A percentile compares a stretch with the other conserved stretches of the same genome.
Evolutionary conservation across 2,113 vertebrate genomes (phyloP).

Genomic region (Maccullochella peelii): DNA sequence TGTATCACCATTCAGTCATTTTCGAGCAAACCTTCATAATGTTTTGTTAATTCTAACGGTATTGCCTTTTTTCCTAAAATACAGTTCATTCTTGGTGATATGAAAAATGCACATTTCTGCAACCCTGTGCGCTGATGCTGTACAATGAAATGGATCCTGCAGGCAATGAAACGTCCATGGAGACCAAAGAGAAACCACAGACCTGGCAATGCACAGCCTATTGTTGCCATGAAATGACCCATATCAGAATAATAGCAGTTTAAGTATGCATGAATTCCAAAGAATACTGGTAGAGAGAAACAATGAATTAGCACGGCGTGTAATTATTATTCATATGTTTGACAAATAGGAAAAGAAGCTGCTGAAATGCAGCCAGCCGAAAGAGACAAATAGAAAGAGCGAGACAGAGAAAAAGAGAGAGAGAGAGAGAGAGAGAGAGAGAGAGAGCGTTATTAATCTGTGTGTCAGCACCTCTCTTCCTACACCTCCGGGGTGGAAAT

Average conservation of each 20-base stretch:
- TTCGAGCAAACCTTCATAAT: background rate
- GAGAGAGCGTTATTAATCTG: conserved; percentile 65
- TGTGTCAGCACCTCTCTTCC: conserved; percentile 62
- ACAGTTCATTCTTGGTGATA: background rate
- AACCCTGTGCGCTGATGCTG: conserved; percentile 39
- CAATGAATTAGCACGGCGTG: conserved; percentile 72
- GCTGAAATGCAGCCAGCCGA: conserved; percentile 62
- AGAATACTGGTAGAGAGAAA: conserved; percentile 68
- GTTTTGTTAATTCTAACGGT: background rate
- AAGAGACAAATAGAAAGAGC: conserved; percentile 25
- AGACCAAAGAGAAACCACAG: conserved; percentile 49
- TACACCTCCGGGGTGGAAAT: conserved; percentile 39
- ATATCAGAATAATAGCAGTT: conserved; percentile 75
- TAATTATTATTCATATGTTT: conserved; percentile 81
- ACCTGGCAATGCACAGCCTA: conserved; percentile 58
- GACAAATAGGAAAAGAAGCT: conserved; percentile 65
- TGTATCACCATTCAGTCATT: background rate
- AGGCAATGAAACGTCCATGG: conserved; percentile 40
- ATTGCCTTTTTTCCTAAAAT: background rate
- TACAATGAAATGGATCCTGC: conserved; percentile 36
- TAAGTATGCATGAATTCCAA: conserved; percentile 76
- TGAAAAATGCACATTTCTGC: conserved; percentile 45
- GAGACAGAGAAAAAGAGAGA: background rate
- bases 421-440: conserved; percentile 23
- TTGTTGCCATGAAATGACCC: conserved; percentile 78